Evolutionary conservation across 2,888 invertebrate genomes (phyloP).

Genomic region (Cyclophora punctaria): DNA sequence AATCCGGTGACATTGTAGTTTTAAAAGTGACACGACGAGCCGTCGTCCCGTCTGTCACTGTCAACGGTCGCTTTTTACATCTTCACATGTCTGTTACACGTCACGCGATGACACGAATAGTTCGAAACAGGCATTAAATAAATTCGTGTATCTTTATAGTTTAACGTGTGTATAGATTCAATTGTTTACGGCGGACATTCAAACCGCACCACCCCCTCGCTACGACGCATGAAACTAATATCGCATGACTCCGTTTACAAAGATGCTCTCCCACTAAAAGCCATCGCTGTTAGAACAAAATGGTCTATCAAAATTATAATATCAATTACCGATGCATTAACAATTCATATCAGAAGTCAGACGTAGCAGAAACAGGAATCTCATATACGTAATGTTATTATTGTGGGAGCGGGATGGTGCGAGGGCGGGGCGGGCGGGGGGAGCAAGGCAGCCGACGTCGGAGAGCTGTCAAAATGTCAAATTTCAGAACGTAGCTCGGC

Average conservation of each 20-base stretch:
- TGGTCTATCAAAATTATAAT: slow-evolving; percentile 70
- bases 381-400: slow-evolving; percentile 65
- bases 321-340: slow-evolving; percentile 75
- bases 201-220: slow-evolving; percentile 17
- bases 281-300: slow-evolving; percentile 52
- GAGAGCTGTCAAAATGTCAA: slow-evolving; percentile 77
- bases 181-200: too few species aligned
- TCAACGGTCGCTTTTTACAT: slow-evolving; percentile 9
- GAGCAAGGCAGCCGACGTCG: slow-evolving; percentile 64
- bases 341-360: slow-evolving; percentile 73
- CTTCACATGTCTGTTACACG: slow-evolving; percentile 10
- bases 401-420: slow-evolving; percentile 47
- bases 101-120: slow-evolving; percentile 9
- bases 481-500: slow-evolving; percentile 72
- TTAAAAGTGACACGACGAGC: slow-evolving; percentile 17
- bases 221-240: slow-evolving; percentile 33
- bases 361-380: slow-evolving; percentile 70
- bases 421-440: slow-evolving; percentile 34
- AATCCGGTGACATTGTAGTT: slow-evolving; percentile 24
- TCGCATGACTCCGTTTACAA: slow-evolving; percentile 37
- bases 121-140: background rate
- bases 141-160: too few species aligned
- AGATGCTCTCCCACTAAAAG: slow-evolving; percentile 48
- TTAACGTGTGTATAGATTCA: too few species aligned
- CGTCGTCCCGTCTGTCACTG: slow-evolving; percentile 15